Base-by-base conservation (phyloP, 1,140 invertebrate genomes). In the Coelopa frigida region DNA sequence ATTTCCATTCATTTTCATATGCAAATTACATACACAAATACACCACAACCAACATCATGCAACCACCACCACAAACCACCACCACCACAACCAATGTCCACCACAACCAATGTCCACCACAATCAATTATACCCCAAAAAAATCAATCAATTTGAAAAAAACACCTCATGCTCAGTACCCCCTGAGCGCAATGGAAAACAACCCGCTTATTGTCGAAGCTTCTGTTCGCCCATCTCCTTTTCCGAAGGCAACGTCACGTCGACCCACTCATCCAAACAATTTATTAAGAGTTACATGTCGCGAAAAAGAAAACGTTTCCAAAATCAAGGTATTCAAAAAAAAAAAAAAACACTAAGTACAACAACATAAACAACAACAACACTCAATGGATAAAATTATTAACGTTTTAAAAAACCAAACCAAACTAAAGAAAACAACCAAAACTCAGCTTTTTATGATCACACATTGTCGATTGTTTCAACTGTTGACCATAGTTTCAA, bases 261-360 rank as follows among this genome's bases (percentile, higher is more conserved):
- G 50, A 66, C 59, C 58, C 54, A 59, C 49, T 57, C 58, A 61
- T 61, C 62, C 56, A 66, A 63, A 41, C 49, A 56, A 61, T 67
- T 67, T 53, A 59, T 67, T 52, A 56, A 66, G 60, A 67, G 48
- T 56, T 68, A 69, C 54, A 64, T 66, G 32, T 56, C 66, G 33
- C 62, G 59, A 47, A 69, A 66, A 64, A 63, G 61, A 64, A 67
- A 68, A 62, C 59, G 58, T 63, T 61, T 69, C 52, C 53, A 57
- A 65, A 62, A 59, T 54, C 59, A 63, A 69, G 62, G 60, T 67
- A 67, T 56, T 60, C 61, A 32, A 6, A 20, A 27, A 35, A 22
- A n/a, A n/a, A n/a, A n/a, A n/a, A n/a, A n/a, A n/a, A n/a, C n/a
- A n/a, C n/a, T n/a, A n/a, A n/a, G n/a, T n/a, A n/a, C n/a, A n/a